Base-by-base conservation (phyloP, 2,888 invertebrate genomes). In the Rotaria sp. region DNA sequence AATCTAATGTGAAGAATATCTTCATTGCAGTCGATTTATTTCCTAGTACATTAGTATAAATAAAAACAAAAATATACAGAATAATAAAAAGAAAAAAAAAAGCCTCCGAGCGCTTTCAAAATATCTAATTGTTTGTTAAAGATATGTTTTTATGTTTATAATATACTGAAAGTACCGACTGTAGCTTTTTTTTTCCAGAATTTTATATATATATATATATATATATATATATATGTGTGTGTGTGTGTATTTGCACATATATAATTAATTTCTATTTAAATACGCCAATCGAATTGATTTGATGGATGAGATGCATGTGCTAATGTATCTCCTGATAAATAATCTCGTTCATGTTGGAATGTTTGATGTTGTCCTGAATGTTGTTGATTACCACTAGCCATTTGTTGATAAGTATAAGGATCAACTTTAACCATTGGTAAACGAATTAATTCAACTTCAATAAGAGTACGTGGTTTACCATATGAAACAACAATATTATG, bases 371-470 rank as follows among this genome's bases (percentile, higher is more conserved):
- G 30, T 35, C 35, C 10, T 35, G 15, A 67, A 35, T 67, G 30
- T 67, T 67, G 30, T 15, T 30, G 59, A n/a, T 15, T 11, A 2
- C 0, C 59, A 13, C 7, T 24, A 30, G 11, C 41, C 75, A 45
- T 75, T 75, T 75, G 75, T 75, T 75, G 41, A 41, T 75, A 75
- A 10, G 24, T 45, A 41, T 15, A 8, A 5, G 75, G 75, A 26
- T 75, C 75, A 21, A 75, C 26, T 75, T 38, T 75, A 26, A 75
- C 75, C 0, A 75, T 11, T 2, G 75, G 75, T 5, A 75, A 45
- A 75, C 75, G 75, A 75, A 75, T 26, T 45, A 75, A 41, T 75
- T 75, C 75, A 41, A 75, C 41, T 75, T 75, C 75, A 11, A 75
- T 30, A 11, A 75, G 18, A 75, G 41, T 38, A 75, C 41, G 75